These are phyloP conservation scores for Cyprinodon brontotheroides DNA, from an alignment of 2,113 vertebrate genomes.

Conservation along the genomic window DNA sequence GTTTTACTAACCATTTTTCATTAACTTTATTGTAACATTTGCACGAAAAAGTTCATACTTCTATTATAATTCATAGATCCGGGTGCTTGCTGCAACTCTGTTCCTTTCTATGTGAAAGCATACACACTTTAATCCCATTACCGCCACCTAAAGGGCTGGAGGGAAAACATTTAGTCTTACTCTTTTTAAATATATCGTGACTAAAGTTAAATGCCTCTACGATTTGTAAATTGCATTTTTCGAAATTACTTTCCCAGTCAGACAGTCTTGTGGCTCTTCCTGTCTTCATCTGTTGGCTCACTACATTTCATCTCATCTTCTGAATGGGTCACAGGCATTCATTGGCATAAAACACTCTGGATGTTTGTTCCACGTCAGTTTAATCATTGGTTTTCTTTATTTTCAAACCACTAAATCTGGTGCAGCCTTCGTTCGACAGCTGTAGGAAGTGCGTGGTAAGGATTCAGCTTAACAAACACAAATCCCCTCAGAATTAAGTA, in stretches of 20 bases:
- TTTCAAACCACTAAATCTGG: neutral
- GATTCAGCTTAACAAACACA: neutral
- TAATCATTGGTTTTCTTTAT: neutral
- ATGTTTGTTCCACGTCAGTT: slow-evolving; percentile 3
- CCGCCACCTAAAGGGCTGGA: too few relatives aligned
- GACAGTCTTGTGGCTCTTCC: slow-evolving; percentile 1
- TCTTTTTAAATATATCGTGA: too few relatives aligned
- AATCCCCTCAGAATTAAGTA: slow-evolving; percentile 14
- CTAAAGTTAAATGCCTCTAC: too few relatives aligned
- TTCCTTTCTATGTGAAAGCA: too few relatives aligned
- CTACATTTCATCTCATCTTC: slow-evolving; percentile 35
- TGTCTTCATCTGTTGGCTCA: slow-evolving; percentile 8
- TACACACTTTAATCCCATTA: too few relatives aligned
- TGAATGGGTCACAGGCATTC: slow-evolving; percentile 47
- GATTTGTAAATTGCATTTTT: too few relatives aligned
- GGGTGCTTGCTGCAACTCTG: too few relatives aligned
- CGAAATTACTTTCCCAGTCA: neutral
- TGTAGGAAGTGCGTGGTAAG: neutral
- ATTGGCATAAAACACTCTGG: slow-evolving; percentile 17
- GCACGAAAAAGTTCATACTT: too few relatives aligned
- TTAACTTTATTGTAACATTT: too few relatives aligned
- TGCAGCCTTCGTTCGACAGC: slow-evolving; percentile 5
- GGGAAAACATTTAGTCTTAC: too few relatives aligned
- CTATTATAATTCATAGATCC: too few relatives aligned
- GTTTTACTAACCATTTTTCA: too few relatives aligned